Conservation (phyloP, 2,888 invertebrate species). For the Malthinus seriepunctatus region DNA sequence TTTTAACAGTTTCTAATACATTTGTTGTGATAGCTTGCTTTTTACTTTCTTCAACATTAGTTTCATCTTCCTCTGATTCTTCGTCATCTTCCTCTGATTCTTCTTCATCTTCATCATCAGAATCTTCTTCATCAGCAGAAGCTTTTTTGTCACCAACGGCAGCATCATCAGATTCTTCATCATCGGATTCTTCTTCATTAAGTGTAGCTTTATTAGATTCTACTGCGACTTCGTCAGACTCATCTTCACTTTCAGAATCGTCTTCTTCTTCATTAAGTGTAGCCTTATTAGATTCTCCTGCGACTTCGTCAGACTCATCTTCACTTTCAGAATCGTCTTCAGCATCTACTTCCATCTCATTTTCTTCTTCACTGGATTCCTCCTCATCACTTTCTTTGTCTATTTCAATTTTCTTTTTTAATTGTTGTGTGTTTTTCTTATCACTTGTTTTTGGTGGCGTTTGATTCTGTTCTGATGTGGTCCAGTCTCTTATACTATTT, state of each 20-base stretch:
- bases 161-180: constrained; percentile 19
- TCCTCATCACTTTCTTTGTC: neutral
- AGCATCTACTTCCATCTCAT: neutral
- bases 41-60: constrained; percentile 16
- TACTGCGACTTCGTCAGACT: constrained; percentile 4
- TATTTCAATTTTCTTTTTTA: neutral
- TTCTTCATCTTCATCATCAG: constrained; percentile 21
- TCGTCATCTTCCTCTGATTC: constrained; percentile 13
- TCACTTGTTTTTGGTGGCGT: neutral
- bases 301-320: constrained; percentile 13
- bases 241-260: constrained; percentile 22
- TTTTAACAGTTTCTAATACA: no score
- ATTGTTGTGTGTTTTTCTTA: neutral
- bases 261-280: constrained; percentile 27
- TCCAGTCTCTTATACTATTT: no score
- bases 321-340: neutral
- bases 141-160: constrained; percentile 24
- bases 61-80: constrained; percentile 19
- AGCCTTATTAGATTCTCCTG: constrained; percentile 14
- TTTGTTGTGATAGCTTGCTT: neutral
- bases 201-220: constrained; percentile 16
- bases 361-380: neutral
- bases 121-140: constrained; percentile 27
- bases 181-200: constrained; percentile 30
- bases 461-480: no score